Conservation (phyloP, 2,797 vertebrate species). For the Scarus forsteni region DNA sequence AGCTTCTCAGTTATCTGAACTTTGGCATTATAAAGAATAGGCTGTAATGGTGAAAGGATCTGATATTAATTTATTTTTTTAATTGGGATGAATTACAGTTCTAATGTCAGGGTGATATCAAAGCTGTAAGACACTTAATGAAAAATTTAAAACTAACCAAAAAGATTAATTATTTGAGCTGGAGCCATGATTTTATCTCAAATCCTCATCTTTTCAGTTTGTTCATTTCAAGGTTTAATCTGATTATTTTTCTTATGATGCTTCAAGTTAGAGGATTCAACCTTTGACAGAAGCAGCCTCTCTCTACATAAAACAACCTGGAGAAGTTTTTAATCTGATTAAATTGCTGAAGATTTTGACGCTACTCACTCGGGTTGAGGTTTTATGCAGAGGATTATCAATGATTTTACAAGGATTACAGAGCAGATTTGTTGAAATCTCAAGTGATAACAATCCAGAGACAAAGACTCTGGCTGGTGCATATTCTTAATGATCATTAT, state of each 20-base stretch:
- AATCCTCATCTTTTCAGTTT: background rate
- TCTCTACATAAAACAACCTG: conserved; percentile 25
- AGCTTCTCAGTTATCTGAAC: background rate
- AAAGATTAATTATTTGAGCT: background rate
- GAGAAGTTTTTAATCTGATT: conserved; percentile 51
- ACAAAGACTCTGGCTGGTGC: conserved; percentile 38
- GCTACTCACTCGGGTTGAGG: conserved; percentile 31
- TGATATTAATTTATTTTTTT: background rate
- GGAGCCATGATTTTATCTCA: background rate
- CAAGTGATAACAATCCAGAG: conserved; percentile 51
- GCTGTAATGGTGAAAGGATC: background rate
- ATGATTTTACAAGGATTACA: conserved; percentile 63
- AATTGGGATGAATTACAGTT: too few species aligned
- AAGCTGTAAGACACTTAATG: too few species aligned
- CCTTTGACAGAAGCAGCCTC: background rate
- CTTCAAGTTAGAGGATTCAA: conserved; percentile 13
- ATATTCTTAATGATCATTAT: conserved; percentile 58
- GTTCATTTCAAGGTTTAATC: conserved; percentile 6
- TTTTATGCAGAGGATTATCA: conserved; percentile 58
- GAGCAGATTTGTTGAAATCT: conserved; percentile 52
- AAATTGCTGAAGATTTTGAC: conserved; percentile 31
- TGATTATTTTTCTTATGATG: conserved; percentile 28
- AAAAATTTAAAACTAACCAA: background rate
- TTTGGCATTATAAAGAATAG: background rate
- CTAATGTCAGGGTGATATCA: background rate